These are phyloP conservation scores for Chrysomallon squamiferum DNA, from an alignment of 1,140 invertebrate genomes.

Conservation along the genomic window DNA sequence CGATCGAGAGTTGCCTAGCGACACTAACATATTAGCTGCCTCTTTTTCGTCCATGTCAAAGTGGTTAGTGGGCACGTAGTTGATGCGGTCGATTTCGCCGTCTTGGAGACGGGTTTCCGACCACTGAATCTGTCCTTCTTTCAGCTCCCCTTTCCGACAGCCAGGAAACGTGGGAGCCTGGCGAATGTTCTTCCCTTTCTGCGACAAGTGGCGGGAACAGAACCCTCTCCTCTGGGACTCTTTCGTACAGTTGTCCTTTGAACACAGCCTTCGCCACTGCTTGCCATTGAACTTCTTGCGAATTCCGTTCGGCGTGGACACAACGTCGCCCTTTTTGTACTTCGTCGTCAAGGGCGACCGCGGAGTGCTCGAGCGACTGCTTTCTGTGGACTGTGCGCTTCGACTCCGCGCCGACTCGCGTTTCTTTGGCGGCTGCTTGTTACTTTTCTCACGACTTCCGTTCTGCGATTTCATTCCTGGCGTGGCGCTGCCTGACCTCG, in stretches of 20 bases:
- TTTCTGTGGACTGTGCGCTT: slow-evolving; percentile 61
- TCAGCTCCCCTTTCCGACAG: slow-evolving; percentile 55
- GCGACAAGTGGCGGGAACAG: slow-evolving; percentile 93
- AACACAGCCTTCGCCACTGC: slow-evolving; percentile 96
- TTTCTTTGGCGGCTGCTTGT: slow-evolving; percentile 52
- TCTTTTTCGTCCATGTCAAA: slow-evolving; percentile 92
- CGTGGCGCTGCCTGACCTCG: slow-evolving; percentile 65
- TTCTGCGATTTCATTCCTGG: slow-evolving; percentile 54
- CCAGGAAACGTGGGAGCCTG: slow-evolving; percentile 45
- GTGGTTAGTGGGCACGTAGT: slow-evolving; percentile 6
- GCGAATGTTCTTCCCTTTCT: slow-evolving; percentile 73
- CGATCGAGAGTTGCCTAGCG: slow-evolving; percentile 82
- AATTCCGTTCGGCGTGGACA: slow-evolving; percentile 94
- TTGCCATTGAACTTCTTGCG: slow-evolving; percentile 99
- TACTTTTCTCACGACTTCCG: slow-evolving; percentile 28
- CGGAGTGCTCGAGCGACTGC: slow-evolving; percentile 59
- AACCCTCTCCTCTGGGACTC: slow-evolving; percentile 96
- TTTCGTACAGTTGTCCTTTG: slow-evolving; percentile 94
- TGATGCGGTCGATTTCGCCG: slow-evolving; percentile 74
- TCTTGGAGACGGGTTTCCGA: slow-evolving; percentile 85
- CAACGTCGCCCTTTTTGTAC: slow-evolving; percentile 98
- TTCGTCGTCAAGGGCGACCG: slow-evolving; percentile 79
- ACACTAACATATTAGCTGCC: slow-evolving; percentile 95
- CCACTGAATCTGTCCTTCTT: slow-evolving; percentile 73
- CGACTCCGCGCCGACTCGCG: slow-evolving; percentile 51